These are phyloP conservation scores for Anaspis maculata DNA, from an alignment of 2,888 invertebrate species.

Conservation along the genomic window DNA sequence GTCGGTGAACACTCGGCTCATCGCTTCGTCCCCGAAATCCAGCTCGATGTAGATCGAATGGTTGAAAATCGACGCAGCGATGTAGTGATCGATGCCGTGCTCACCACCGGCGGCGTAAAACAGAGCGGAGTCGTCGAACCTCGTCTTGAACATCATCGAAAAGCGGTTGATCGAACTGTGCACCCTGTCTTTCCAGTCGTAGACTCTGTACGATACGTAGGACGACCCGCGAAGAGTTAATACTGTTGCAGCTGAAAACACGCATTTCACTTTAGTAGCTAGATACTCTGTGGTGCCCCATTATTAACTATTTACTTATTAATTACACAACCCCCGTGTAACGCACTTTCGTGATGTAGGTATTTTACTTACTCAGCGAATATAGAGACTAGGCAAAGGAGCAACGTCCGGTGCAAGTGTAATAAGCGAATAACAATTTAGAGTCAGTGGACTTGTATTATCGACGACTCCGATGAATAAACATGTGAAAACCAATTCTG, in stretches of 20 bases:
- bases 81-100: slow-evolving; percentile 73
- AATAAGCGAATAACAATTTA: too few species aligned
- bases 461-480: too few species aligned
- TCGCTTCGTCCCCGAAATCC: slow-evolving; percentile 75
- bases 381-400: too few species aligned
- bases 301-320: too few species aligned
- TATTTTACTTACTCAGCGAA: too few species aligned
- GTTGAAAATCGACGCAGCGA: slow-evolving; percentile 78
- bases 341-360: too few species aligned
- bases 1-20: slow-evolving; percentile 56
- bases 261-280: not conserved
- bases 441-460: too few species aligned
- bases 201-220: slow-evolving; percentile 85
- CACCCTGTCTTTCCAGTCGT: slow-evolving; percentile 86
- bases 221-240: slow-evolving; percentile 84
- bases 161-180: slow-evolving; percentile 81
- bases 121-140: slow-evolving; percentile 83
- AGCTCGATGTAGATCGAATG: slow-evolving; percentile 78
- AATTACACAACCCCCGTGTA: too few species aligned
- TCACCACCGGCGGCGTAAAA: slow-evolving; percentile 92
- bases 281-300: not conserved
- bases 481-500: too few species aligned
- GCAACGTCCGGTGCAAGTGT: too few species aligned
- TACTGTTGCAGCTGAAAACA: slow-evolving; percentile 68
- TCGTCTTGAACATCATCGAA: slow-evolving; percentile 84